Evolutionary conservation across 37 sponge, comb jelly and placozoan species (phyloP), one percentile per base, ranked within the genome.

Genomic region (Chondrosia reniformis): DNA sequence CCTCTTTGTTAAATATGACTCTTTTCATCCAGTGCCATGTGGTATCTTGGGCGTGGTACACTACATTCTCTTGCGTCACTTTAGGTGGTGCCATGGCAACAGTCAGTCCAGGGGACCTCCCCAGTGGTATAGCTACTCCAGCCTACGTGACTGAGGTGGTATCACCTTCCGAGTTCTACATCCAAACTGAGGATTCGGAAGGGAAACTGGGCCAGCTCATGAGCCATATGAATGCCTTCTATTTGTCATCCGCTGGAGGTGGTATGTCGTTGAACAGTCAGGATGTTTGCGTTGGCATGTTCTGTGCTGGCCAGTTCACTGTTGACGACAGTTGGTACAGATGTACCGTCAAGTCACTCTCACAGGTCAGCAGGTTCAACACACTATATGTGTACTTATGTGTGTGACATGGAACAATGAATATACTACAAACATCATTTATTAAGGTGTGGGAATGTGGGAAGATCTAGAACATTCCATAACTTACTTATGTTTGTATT

Each of bases 301-400:
- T 85, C 69, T 81, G 84, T 86, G 72, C 72, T 2, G 87, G 87
- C 10, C 67, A 66, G 49, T 86, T 61, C 61, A 27, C 77, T 2
- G 77, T 31, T 1, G 89, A 93, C 61, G 81, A 49, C 10, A 33
- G 58, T 63, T 93, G 94, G 94, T 86, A 93, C 74, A 75, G 94
- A n/a, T 84, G 82, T 0, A 58, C 77, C n/a, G 89, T 93, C 7
- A 2, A 36, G 33, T 72, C 62, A 27, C 74, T 80, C 40, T 38
- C 38, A 7, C 43, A 38, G 40, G 72, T 69, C 22, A 39, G 72
- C 24, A 1, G 21, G 43, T 1, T 4, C n/a, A n/a, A n/a, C n/a
- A n/a, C n/a, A n/a, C n/a, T n/a, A n/a, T n/a, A n/a, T n/a, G n/a
- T n/a, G n/a, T n/a, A n/a, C n/a, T n/a, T n/a, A n/a, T n/a, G n/a